A percentile compares a stretch with the other conserved stretches of the same genome.
These are phyloP conservation scores for Drosophila repletoides DNA, from an alignment of 1,140 invertebrate species.

Conservation along the genomic window DNA sequence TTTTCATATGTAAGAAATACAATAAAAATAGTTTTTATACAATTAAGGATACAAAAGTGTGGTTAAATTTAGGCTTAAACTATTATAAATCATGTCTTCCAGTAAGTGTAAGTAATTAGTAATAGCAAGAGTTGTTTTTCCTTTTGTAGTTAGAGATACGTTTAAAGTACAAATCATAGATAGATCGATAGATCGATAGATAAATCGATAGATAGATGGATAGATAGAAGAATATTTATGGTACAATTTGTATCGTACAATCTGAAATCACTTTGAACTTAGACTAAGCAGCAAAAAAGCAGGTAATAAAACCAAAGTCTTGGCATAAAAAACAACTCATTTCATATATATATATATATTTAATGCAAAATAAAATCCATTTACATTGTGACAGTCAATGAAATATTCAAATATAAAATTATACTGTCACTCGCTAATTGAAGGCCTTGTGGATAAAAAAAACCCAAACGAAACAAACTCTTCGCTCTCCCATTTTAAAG, in stretches of 20 bases:
- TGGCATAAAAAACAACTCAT: constrained; percentile 24
- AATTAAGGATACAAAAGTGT: constrained; percentile 73
- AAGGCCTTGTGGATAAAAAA: constrained; percentile 50
- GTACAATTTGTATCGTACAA: constrained; percentile 62
- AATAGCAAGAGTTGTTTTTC: constrained; percentile 43
- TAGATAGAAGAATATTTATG: constrained; percentile 29
- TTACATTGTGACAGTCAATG: constrained; percentile 1
- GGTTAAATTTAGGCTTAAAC: constrained; percentile 60
- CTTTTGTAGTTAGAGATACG: constrained; percentile 21
- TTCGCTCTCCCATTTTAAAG: background rate
- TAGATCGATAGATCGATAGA: constrained; percentile 40
- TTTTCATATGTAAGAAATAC: constrained; percentile 57
- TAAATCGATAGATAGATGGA: background rate
- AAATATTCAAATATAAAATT: constrained; percentile 25
- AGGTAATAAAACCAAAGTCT: constrained; percentile 41
- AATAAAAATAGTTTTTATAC: constrained; percentile 69
- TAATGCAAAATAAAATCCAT: constrained; percentile 8
- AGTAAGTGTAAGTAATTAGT: constrained; percentile 52
- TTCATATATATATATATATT: no score
- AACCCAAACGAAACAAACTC: no score
- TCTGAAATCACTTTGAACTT: constrained; percentile 67
- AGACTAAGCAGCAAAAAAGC: constrained; percentile 50
- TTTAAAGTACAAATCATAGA: constrained; percentile 58
- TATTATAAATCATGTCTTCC: constrained; percentile 68
- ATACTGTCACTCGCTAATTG: constrained; percentile 17